A percentile compares a stretch with the other conserved stretches of the same genome.
These are phyloP conservation scores for Carollia perspicillata DNA, from an alignment of 2,113 vertebrate species.

Conservation along the genomic window DNA sequence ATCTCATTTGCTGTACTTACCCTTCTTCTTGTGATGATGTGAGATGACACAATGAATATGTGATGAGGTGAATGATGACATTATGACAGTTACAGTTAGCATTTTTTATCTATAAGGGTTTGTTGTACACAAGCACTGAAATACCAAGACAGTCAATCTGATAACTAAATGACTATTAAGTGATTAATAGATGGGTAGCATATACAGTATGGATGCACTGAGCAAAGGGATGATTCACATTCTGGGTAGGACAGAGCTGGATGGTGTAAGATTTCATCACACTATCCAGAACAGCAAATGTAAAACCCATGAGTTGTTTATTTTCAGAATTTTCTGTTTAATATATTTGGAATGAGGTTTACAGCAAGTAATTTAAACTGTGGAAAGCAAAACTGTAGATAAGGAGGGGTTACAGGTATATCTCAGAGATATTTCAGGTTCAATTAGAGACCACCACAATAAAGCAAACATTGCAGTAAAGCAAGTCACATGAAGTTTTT, in stretches of 20 bases:
- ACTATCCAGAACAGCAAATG: not conserved
- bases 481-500: not conserved
- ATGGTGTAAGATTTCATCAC: not conserved
- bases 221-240: not conserved
- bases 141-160: not conserved
- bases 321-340: not conserved
- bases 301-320: not conserved
- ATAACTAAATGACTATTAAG: not conserved
- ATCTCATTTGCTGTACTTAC: not conserved
- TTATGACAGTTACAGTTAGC: not conserved
- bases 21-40: not conserved
- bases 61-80: not conserved
- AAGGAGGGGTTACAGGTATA: not conserved
- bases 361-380: not conserved
- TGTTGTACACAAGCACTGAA: not conserved
- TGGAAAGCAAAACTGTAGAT: not conserved
- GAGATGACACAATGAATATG: not conserved
- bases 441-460: not conserved
- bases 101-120: not conserved
- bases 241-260: not conserved
- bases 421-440: not conserved
- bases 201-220: not conserved
- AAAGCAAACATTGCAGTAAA: not conserved
- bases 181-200: not conserved
- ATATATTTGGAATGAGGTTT: not conserved